Base-by-base conservation (phyloP, 2,888 invertebrate species). In the Andrena haemorrhoa region DNA sequence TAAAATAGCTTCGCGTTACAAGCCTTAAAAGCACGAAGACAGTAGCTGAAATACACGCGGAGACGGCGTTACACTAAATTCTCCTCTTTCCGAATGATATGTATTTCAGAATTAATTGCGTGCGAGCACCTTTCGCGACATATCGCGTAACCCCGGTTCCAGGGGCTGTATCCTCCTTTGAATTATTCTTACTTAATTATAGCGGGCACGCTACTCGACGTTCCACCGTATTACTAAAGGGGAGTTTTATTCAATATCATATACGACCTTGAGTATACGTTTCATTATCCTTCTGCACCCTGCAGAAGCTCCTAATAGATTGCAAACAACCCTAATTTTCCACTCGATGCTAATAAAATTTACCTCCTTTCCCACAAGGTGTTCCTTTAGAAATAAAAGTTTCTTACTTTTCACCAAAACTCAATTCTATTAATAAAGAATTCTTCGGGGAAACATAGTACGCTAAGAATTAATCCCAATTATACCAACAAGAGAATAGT, bases 121-220 rank as follows among this genome's bases (percentile, higher is more conserved):
- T 58, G 73, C 70, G 63, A 68, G 63, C 75, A 75, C 65, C 82
- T 81, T 75, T 71, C 82, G 49, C 61, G 53, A 71, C 41, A 61
- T 65, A 75, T 80, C 75, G 49, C n/a, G 66, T 71, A 77, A 77
- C 76, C 64, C 53, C n/a, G 23, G 47, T 26, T 29, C 41, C 35
- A n/a, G 20, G 49, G 26, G 31, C 64, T 16, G 49, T 70, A 31
- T 63, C 33, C 23, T 63, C 68, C 63, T 82, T 76, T 70, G 64
- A 81, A 80, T 81, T 70, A 80, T 82, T 81, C 81, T 74, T 80
- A 80, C 58, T 82, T 80, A 81, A 81, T 82, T 75, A 81, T 60
- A 65, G 58, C 64, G 41, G n/a, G 33, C 65, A 60, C 58, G 51
- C 33, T 58, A 20, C 75, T 69, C 80, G 49, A 49, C 76, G 69